phyloP scores from a whole-genome alignment of 2,797 vertebrate genomes.

The Takifugu rubripes region DNA sequence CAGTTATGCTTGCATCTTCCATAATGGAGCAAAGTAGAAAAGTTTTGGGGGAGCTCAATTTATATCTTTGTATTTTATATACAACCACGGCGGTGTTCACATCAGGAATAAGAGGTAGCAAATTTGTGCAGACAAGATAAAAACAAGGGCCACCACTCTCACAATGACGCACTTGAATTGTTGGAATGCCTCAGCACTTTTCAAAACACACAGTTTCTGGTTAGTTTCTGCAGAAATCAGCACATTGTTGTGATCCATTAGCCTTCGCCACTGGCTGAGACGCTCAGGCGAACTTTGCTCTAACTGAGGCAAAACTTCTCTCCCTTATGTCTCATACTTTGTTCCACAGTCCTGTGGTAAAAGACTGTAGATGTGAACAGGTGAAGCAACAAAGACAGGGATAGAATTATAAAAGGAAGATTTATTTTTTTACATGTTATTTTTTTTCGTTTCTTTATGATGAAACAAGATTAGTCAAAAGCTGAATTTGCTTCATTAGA shows the following conservation, averaged over 20 bases:
- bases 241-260: constrained; percentile 61
- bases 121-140: neutral
- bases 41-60: constrained; percentile 55
- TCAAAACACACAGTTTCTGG: constrained; percentile 9
- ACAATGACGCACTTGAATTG: constrained; percentile 1
- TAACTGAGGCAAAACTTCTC: constrained; percentile 34
- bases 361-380: no score
- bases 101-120: constrained; percentile 4
- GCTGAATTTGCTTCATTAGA: no score
- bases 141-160: neutral
- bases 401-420: neutral
- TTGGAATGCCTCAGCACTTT: constrained; percentile 11
- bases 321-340: constrained; percentile 11
- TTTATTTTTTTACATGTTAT: neutral
- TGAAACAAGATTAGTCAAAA: no score
- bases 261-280: constrained; percentile 32
- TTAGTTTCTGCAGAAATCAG: constrained; percentile 59
- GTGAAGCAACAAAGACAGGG: neutral
- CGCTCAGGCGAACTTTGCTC: constrained; percentile 40
- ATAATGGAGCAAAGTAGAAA: constrained; percentile 63
- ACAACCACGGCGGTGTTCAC: constrained; percentile 12
- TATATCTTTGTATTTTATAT: constrained; percentile 40
- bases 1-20: constrained; percentile 36
- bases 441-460: no score
- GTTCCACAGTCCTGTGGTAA: no score